Conservation (phyloP, 53 echinoderm and acorn worm genomes). For the Stichopus horrens region DNA sequence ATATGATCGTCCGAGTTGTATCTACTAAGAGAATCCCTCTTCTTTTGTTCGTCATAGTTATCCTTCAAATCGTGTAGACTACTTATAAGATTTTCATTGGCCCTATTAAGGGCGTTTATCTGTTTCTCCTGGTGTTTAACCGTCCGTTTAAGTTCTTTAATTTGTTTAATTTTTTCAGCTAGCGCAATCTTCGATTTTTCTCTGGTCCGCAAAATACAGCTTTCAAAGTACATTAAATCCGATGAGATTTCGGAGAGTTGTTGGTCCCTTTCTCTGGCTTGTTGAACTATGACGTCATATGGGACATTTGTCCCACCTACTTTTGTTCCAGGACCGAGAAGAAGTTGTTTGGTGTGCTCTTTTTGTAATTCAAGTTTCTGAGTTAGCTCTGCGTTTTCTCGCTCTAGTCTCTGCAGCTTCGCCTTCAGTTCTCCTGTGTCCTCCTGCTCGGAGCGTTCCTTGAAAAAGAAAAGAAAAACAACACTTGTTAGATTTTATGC, state of each 20-base stretch:
- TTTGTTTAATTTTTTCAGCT: conserved; percentile 53
- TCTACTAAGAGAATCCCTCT: conserved; percentile 36
- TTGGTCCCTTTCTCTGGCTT: conserved; percentile 75
- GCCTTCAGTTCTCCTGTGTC: conserved; percentile 67
- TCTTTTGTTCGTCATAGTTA: neutral
- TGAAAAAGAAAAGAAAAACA: neutral
- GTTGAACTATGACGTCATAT: conserved; percentile 58
- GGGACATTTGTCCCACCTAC: conserved; percentile 66
- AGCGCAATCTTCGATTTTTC: conserved; percentile 59
- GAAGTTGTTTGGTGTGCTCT: conserved; percentile 75
- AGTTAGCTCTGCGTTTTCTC: conserved; percentile 60
- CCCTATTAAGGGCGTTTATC: conserved; percentile 83
- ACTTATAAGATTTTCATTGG: conserved; percentile 75
- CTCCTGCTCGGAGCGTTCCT: conserved; percentile 64
- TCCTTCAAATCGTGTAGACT: conserved; percentile 64
- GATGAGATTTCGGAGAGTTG: conserved; percentile 81
- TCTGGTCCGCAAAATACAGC: conserved; percentile 68
- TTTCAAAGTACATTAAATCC: conserved; percentile 84
- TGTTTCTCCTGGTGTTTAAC: conserved; percentile 74
- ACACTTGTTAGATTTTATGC: no score
- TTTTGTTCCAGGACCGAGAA: conserved; percentile 83
- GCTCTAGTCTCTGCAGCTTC: conserved; percentile 68
- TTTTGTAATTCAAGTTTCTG: conserved; percentile 84
- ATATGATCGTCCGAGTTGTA: conserved; percentile 48
- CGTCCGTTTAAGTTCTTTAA: conserved; percentile 67